Conservation (phyloP, 2,113 vertebrate genomes). For the Triplophysa siluroides region DNA sequence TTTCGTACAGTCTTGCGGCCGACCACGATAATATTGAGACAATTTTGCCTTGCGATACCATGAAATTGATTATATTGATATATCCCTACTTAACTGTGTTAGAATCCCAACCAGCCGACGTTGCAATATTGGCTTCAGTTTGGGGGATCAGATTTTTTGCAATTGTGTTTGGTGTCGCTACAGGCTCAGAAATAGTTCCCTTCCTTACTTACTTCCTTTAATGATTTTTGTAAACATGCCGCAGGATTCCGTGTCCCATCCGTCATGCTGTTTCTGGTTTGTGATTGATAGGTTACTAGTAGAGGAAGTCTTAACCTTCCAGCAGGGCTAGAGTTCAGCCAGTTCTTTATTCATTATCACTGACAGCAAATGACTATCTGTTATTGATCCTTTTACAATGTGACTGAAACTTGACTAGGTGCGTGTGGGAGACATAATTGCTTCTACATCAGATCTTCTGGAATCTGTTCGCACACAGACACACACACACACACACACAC, state of each 20-base stretch:
- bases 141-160: too few species aligned
- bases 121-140: too few species aligned
- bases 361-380: constrained; percentile 33
- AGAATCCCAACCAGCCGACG: too few species aligned
- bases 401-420: constrained; percentile 43
- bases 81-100: too few species aligned
- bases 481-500: constrained; percentile 39
- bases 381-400: constrained; percentile 31
- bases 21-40: too few species aligned
- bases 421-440: constrained; percentile 36
- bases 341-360: constrained; percentile 17
- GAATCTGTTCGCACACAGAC: constrained; percentile 43
- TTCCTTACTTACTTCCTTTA: background rate
- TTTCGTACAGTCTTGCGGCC: too few species aligned
- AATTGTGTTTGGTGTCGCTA: too few species aligned
- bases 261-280: background rate
- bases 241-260: background rate
- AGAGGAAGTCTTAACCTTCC: background rate
- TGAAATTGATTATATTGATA: too few species aligned
- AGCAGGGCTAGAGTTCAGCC: background rate
- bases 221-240: constrained; percentile 1
- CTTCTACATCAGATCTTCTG: constrained; percentile 30
- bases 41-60: too few species aligned
- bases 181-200: too few species aligned
- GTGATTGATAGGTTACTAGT: constrained; percentile 1